phyloP scores from a whole-genome alignment of 35 echinoderm and acorn worm genomes.

The Amphiura filiformis region DNA sequence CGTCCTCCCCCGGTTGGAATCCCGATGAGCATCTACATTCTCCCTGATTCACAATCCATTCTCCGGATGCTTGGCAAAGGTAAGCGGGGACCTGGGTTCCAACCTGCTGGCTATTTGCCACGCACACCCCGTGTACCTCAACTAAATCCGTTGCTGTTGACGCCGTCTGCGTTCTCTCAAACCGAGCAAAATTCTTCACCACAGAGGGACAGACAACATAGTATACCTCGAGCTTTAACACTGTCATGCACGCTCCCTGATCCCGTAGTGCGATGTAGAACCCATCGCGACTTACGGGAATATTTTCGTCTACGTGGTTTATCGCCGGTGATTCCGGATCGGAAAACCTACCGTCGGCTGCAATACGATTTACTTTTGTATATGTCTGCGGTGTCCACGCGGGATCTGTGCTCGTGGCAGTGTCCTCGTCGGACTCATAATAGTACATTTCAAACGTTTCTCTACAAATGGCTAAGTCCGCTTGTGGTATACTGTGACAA shows the following conservation, averaged over 20 bases:
- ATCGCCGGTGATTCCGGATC: slow-evolving; percentile 40
- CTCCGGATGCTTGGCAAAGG: slow-evolving; percentile 66
- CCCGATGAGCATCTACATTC: slow-evolving; percentile 80
- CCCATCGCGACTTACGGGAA: slow-evolving; percentile 56
- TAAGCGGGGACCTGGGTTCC: slow-evolving; percentile 25
- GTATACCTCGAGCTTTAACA: slow-evolving; percentile 58
- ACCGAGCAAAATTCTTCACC: slow-evolving; percentile 70
- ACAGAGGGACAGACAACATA: slow-evolving; percentile 72
- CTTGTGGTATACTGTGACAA: slow-evolving; percentile 68
- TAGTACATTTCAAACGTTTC: slow-evolving; percentile 95
- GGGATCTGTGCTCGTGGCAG: slow-evolving; percentile 22
- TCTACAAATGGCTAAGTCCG: slow-evolving; percentile 60
- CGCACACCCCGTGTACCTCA: slow-evolving; percentile 65
- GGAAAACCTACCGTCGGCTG: slow-evolving; percentile 38
- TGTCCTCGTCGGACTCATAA: slow-evolving; percentile 45
- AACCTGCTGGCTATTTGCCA: slow-evolving; percentile 63
- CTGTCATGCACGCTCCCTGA: slow-evolving; percentile 88
- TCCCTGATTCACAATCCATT: slow-evolving; percentile 59
- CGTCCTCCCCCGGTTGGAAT: slow-evolving; percentile 40
- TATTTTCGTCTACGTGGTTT: slow-evolving; percentile 49
- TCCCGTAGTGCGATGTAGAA: slow-evolving; percentile 92
- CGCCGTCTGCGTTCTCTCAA: slow-evolving; percentile 67
- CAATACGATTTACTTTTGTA: slow-evolving; percentile 60
- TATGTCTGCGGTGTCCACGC: slow-evolving; percentile 40
- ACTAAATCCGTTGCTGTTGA: slow-evolving; percentile 20